Evolutionary conservation across 1,140 invertebrate species (phyloP), one percentile per base, ranked within the genome.

Genomic region (Ceratina australensis): DNA sequence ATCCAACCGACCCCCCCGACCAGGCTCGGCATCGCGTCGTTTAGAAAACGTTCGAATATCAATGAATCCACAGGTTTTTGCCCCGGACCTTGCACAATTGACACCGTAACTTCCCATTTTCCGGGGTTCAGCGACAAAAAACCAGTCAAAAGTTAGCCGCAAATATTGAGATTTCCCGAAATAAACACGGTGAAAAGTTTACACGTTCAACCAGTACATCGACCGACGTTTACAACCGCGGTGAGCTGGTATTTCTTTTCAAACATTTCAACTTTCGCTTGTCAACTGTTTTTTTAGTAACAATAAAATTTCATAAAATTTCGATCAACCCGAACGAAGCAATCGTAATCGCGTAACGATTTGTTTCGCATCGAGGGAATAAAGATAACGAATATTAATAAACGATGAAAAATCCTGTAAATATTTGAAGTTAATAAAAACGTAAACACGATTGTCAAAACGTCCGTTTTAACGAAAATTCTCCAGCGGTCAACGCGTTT

Each of bases 21-120:
- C 13, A n/a, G n/a, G 49, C 49, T 16, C 22, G 16, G 8, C 33
- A 7, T 24, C 47, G 20, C 28, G 18, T 49, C 79, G 49, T 65
- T 83, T 75, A 75, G 71, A 82, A 42, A 82, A 67, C 67, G 66
- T 52, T 65, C 50, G 66, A 82, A 83, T 83, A 83, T 85, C 77
- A 65, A 79, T 72, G 74, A 82, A 78, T 85, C 71, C 60, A 69
- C 79, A 73, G 64, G 63, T 80, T 77, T 71, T 80, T 47, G 22
- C 22, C 42, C 26, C 49, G 60, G 33, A 57, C 50, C 68, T 72
- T 13, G 22, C 50, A 72, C 68, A 50, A 76, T 75, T n/a, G 52
- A 12, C 66, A 42, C 33, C 33, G 5, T 33, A 7, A 33, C 7
- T 42, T 10, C 10, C 33, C 33, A 10, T 3, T 42, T 42, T 42